Conservation (phyloP, 2,888 invertebrate genomes). For the Coenonympha glycerion region DNA sequence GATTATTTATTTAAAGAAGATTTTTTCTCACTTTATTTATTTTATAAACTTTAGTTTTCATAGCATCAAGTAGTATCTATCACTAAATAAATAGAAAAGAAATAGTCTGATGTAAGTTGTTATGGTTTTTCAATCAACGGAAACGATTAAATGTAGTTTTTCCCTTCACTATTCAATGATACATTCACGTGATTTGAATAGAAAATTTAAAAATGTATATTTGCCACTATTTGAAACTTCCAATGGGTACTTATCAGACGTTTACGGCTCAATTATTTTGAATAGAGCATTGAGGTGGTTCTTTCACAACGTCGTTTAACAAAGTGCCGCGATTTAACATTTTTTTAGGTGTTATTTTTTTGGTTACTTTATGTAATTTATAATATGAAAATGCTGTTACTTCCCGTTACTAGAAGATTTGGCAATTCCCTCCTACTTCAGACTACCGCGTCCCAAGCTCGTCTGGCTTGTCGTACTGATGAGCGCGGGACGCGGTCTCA, state of each 20-base stretch:
- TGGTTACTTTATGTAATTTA: neutral
- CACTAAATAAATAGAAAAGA: no score
- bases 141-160: neutral
- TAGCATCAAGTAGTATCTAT: no score
- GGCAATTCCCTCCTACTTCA: no score
- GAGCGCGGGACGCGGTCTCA: no score
- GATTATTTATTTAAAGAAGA: no score
- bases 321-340: neutral
- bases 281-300: constrained; percentile 12
- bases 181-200: neutral
- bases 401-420: no score
- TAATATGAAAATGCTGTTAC: no score
- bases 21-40: no score
- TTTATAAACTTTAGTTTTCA: no score
- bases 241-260: constrained; percentile 29
- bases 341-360: neutral
- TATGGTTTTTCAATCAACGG: neutral
- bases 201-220: constrained; percentile 2
- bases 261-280: constrained; percentile 40
- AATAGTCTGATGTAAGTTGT: neutral
- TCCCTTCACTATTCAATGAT: constrained; percentile 1
- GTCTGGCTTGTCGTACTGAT: no score
- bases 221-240: constrained; percentile 8
- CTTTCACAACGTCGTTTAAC: neutral
- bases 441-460: no score